Base-by-base conservation (phyloP, 1,140 invertebrate genomes). In the Drosophila equinoxialis region DNA sequence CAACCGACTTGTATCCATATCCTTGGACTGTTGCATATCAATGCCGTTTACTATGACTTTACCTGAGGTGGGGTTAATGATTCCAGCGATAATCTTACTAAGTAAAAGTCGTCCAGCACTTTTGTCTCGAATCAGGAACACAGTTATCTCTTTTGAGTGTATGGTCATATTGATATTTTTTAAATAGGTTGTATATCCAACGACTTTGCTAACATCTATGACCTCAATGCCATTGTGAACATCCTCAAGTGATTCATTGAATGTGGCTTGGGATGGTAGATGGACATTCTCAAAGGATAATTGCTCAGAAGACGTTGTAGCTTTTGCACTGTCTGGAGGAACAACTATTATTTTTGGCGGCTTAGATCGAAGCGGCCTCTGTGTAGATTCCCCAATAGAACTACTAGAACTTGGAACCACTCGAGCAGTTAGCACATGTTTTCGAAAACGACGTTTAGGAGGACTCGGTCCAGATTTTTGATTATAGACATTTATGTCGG, bases 41-140 rank as follows among this genome's bases (percentile, higher is more conserved):
- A 93, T 93, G 23, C 95, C 95, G 82, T 95, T 94, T 1, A 97
- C 93, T 2, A 93, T 76, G 1, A 95, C 95, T 11, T 94, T 95
- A 14, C 96, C 96, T 59, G 92, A 93, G 0, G 94, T 94, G 37
- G 96, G 95, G 2, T 94, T 93, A 48, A 95, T 93, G 69, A 96
- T 93, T 96, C 97, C 11, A 97, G 92, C 93, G 97, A 97, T 2
- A 94, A 94, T 95, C 98, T 95, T 77, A 95, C 94, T 65, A 10
- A 51, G 45, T 11, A 51, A 23, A 20, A 51, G 96, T 96, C 1
- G 95, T 96, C 89, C 95, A 95, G 11, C 94, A 10, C 94, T 94
- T 5, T 94, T 94, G 65, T 95, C 96, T 78, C 96, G 96, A 0
- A 97, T 97, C n/a, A 98, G 91, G n/a, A 98, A 91, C 42, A 96